Base-by-base conservation (phyloP, 1,140 invertebrate species). In the Drosophila asahinai region DNA sequence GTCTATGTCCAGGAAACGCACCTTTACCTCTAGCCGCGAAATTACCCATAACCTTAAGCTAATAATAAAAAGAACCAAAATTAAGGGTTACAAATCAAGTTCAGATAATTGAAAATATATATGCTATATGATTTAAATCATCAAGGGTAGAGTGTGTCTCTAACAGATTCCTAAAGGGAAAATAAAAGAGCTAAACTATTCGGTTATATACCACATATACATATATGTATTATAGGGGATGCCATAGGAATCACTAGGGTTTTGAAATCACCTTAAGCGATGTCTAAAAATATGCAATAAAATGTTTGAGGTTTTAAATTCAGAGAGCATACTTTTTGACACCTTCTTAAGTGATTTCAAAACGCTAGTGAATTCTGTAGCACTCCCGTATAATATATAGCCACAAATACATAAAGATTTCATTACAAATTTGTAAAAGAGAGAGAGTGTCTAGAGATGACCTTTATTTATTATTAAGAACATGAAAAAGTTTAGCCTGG, bases 41-140 rank as follows among this genome's bases (percentile, higher is more conserved):
- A 91, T 77, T 86, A 90, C 86, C 86, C 86, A 90, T 47, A 90
- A 90, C 86, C 86, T 90, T 91, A 90, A 72, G 86, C 86, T 90
- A 91, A 90, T 91, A 64, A 55, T 38, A 55, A 55, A 82, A 80
- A 80, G 74, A 82, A 75, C 65, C 67, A 77, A 73, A 80, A 79
- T 55, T 71, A 79, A 58, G 45, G 42, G 80, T 60, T 72, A 77
- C 25, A 78, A 82, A 77, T 52, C 45, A 73, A 78, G 55, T 64
- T 51, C 17, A 83, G 15, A 77, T 30, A 81, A 81, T 48, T 59
- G 38, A 45, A 64, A 62, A 68, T 61, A 51, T 65, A 15, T 55
- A n/a, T 42, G 5, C 5, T 14, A 52, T 52, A 63, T 43, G 38
- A 36, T 43, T 38, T 12, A 57, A 65, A 49, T 52, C 36, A 70